Evolutionary conservation across 2,888 invertebrate species (phyloP).

Genomic region (Drosophila maculinotata): DNA sequence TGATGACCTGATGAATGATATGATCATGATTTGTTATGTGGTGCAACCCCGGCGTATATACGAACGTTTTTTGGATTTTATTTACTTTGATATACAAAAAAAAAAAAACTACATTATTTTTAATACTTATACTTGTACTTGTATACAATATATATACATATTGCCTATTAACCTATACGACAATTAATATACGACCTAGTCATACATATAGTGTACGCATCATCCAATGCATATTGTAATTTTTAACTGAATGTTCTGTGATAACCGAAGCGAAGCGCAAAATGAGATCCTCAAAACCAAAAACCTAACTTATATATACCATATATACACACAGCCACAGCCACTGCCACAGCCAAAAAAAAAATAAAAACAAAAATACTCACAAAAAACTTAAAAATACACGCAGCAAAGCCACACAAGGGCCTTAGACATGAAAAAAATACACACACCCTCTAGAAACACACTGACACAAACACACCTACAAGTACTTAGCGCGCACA

Average conservation of each 20-base stretch:
- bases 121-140: slow-evolving; percentile 64
- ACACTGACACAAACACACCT: slow-evolving; percentile 12
- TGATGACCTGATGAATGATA: slow-evolving; percentile 61
- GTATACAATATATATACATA: slow-evolving; percentile 52
- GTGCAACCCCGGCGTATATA: slow-evolving; percentile 74
- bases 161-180: slow-evolving; percentile 57
- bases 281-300: slow-evolving; percentile 52
- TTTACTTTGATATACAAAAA: slow-evolving; percentile 62
- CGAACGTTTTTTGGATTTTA: slow-evolving; percentile 76
- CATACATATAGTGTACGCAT: slow-evolving; percentile 73
- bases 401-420: slow-evolving; percentile 27
- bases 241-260: slow-evolving; percentile 77
- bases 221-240: slow-evolving; percentile 79
- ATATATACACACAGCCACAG: slow-evolving; percentile 3
- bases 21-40: slow-evolving; percentile 78
- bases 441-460: slow-evolving; percentile 8
- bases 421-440: slow-evolving; percentile 16
- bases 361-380: slow-evolving; percentile 6
- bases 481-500: slow-evolving; percentile 33
- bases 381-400: slow-evolving; percentile 16
- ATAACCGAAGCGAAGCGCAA: slow-evolving; percentile 66
- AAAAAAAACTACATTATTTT: slow-evolving; percentile 46
- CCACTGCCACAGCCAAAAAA: slow-evolving; percentile 1
- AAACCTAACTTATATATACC: slow-evolving; percentile 11
- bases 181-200: slow-evolving; percentile 61